These are phyloP conservation scores for Andinoacara biseriatus DNA, from an alignment of 2,113 vertebrate genomes.

Conservation along the genomic window DNA sequence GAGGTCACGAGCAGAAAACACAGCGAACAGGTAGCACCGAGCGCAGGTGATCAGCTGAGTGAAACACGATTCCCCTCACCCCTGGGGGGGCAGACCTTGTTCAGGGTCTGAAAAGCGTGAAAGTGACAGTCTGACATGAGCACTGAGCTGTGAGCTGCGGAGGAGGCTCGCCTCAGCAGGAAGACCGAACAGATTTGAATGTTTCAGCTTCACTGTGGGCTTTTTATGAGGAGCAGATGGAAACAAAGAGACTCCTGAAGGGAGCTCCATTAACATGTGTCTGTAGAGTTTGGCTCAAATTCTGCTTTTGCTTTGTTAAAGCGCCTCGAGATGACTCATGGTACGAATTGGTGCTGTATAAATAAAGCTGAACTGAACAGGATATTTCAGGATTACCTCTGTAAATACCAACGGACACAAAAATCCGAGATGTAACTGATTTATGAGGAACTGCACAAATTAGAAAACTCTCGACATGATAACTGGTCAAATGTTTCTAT, in stretches of 20 bases:
- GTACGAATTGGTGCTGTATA: slow-evolving; percentile 1
- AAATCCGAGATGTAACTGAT: background rate
- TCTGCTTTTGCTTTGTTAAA: slow-evolving; percentile 1
- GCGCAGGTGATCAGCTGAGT: background rate
- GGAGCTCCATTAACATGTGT: slow-evolving; percentile 1
- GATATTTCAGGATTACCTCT: background rate
- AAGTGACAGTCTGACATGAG: slow-evolving; percentile 3
- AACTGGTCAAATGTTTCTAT: background rate
- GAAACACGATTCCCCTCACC: background rate
- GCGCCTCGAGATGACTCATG: background rate
- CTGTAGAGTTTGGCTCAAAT: background rate
- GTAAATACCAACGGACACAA: background rate
- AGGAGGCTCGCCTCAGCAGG: background rate
- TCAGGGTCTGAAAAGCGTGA: background rate
- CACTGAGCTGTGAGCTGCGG: background rate
- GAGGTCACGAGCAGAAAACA: background rate
- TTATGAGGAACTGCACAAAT: no score
- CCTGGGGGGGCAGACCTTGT: background rate
- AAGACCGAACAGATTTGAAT: background rate
- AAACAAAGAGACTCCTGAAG: slow-evolving; percentile 13
- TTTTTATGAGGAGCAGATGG: slow-evolving; percentile 20
- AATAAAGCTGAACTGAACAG: background rate
- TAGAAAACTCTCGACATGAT: background rate
- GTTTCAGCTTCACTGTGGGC: slow-evolving; percentile 10
- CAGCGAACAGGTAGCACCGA: background rate